Base-by-base conservation (phyloP, 2,113 vertebrate species). In the Stegastes partitus region DNA sequence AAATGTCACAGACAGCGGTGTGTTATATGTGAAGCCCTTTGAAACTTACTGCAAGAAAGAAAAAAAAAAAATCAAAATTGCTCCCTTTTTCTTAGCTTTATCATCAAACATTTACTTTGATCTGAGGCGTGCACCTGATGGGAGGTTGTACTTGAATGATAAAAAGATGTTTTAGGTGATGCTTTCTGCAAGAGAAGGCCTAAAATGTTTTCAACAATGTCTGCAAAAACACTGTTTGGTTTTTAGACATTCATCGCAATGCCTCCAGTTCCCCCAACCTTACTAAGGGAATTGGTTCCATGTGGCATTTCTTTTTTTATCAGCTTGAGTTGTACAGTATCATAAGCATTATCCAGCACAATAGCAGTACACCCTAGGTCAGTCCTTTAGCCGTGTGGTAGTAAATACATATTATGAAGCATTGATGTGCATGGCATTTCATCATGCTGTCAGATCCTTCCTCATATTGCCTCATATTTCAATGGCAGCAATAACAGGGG, bases 381-480 rank as follows among this genome's bases (percentile, higher is more conserved):
- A 57, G 31, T 74, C 25, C 6, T 11, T 72, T 54, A 59, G 3
- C 18, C 39, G 23, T 55, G 26, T 57, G 25, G n/a, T 47, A 49
- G 11, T 45, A 74, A 83, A 75, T 54, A 64, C 21, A 67, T 45
- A 68, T 47, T 19, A 65, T 57, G 11, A 61, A 42, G 21, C 25
- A 64, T 68, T 61, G 44, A 25, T 65, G 34, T 84, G 79, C 79
- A 79, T 80, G 72, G 12, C 58, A 79, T 84, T 84, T 83, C 56
- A 82, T 79, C 64, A 56, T 70, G 70, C 44, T 63, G 22, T 86
- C 22, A 61, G 34, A 59, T 19, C 25, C 47, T 83, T 57, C 11
- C 26, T 83, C 54, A 70, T 69, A 34, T 47, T 78, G 42, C 53
- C 37, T 82, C 42, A 68, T 57, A 23, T 65, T 42, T 50, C 34